phyloP scores from a whole-genome alignment of 2,888 invertebrate genomes.

The Cerastis leucographa region DNA sequence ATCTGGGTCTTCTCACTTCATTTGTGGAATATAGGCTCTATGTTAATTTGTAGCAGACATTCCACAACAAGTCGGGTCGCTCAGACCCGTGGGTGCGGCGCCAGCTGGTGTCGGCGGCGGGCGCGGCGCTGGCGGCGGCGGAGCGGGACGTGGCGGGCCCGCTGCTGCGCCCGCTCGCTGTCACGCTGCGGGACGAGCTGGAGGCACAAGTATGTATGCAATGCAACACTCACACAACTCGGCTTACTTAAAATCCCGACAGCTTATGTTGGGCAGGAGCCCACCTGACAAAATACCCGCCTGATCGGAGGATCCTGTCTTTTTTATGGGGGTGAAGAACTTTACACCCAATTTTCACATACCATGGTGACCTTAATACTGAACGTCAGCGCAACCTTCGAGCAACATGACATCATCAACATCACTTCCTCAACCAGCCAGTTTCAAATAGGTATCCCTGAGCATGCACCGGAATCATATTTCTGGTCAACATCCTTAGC shows the following conservation, averaged over 20 bases:
- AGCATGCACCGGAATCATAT: neutral
- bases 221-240: neutral
- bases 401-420: too few species aligned
- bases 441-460: neutral
- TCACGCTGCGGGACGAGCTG: constrained; percentile 74
- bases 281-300: too few species aligned
- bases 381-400: too few species aligned
- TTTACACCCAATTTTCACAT: too few species aligned
- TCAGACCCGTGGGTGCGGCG: constrained; percentile 88
- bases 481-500: neutral
- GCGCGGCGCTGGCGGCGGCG: constrained; percentile 86
- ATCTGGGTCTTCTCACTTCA: neutral
- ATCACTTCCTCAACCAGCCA: too few species aligned
- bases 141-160: constrained; percentile 79
- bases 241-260: too few species aligned
- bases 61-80: constrained; percentile 72
- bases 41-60: constrained; percentile 10
- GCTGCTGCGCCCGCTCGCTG: constrained; percentile 78
- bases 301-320: too few species aligned
- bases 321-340: too few species aligned
- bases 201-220: constrained; percentile 68
- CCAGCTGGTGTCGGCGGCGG: constrained; percentile 87
- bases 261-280: too few species aligned
- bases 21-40: neutral
- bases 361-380: too few species aligned